Conservation (phyloP, 2,888 invertebrate species). For the Dicranocentrus wangi region DNA sequence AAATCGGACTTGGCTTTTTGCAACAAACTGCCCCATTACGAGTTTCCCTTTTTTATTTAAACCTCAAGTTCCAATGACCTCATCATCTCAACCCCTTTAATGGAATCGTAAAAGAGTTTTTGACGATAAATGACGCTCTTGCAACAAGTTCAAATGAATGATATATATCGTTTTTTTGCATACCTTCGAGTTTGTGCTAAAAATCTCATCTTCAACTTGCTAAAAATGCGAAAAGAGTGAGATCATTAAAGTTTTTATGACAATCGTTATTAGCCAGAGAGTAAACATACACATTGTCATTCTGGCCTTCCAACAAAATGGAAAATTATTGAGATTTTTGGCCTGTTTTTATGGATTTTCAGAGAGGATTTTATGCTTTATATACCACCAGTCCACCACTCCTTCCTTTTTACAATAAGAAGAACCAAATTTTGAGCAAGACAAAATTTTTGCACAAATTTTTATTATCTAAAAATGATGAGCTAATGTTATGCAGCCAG, state of each 20-base stretch:
- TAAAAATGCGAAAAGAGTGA: not conserved
- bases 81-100: not conserved
- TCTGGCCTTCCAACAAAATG: constrained; percentile 27
- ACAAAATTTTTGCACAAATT: not conserved
- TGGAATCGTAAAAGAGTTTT: constrained; percentile 6
- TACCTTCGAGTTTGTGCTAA: no score
- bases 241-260: constrained; percentile 9
- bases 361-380: not conserved
- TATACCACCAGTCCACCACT: constrained; percentile 26
- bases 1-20: not conserved
- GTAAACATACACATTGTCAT: not conserved
- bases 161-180: no score
- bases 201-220: no score
- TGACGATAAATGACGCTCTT: no score
- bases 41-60: constrained; percentile 1
- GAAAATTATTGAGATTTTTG: constrained; percentile 25
- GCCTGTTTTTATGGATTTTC: constrained; percentile 31
- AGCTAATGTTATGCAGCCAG: no score
- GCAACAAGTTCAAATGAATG: no score
- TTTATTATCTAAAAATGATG: not conserved
- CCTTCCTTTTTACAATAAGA: not conserved
- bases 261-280: not conserved
- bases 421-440: no score
- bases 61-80: not conserved
- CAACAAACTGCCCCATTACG: not conserved